These are phyloP conservation scores for Carposina sasakii DNA, from an alignment of 1,140 invertebrate genomes.

Conservation along the genomic window DNA sequence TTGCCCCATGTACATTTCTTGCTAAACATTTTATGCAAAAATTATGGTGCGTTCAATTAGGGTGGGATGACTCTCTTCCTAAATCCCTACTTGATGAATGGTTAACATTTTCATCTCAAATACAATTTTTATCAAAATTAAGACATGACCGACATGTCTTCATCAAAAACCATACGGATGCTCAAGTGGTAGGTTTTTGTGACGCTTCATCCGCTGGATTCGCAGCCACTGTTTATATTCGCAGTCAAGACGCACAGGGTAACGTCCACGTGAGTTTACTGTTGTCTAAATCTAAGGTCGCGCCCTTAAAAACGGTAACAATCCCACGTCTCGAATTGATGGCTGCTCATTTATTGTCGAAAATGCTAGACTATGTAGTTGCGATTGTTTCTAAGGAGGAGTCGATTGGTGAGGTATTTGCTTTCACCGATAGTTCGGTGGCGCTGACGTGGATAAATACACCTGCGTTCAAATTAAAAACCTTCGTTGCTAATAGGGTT, in stretches of 20 bases:
- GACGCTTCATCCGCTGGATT: conserved; percentile 7
- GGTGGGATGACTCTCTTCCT: conserved; percentile 16
- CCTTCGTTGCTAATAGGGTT: conserved; percentile 48
- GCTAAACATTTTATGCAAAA: conserved; percentile 19
- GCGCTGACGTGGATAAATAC: conserved; percentile 41
- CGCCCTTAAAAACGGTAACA: background rate
- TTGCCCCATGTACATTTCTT: conserved; percentile 11
- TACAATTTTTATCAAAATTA: background rate
- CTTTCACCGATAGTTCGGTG: conserved; percentile 41
- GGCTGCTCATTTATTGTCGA: background rate
- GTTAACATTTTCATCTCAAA: no score
- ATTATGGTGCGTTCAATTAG: conserved; percentile 16
- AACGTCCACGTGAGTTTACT: background rate
- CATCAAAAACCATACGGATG: background rate
- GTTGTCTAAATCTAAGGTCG: conserved; percentile 9
- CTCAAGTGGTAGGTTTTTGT: conserved; percentile 10
- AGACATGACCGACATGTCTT: background rate
- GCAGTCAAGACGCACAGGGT: background rate
- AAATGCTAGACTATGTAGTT: conserved; percentile 1
- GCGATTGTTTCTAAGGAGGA: background rate
- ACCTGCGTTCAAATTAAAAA: conserved; percentile 29
- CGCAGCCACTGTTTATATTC: background rate
- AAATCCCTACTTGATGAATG: conserved; percentile 5
- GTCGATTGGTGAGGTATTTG: background rate
- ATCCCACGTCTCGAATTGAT: conserved; percentile 3